Conservation (phyloP, 2,113 vertebrate species). For the Helogale parvula region DNA sequence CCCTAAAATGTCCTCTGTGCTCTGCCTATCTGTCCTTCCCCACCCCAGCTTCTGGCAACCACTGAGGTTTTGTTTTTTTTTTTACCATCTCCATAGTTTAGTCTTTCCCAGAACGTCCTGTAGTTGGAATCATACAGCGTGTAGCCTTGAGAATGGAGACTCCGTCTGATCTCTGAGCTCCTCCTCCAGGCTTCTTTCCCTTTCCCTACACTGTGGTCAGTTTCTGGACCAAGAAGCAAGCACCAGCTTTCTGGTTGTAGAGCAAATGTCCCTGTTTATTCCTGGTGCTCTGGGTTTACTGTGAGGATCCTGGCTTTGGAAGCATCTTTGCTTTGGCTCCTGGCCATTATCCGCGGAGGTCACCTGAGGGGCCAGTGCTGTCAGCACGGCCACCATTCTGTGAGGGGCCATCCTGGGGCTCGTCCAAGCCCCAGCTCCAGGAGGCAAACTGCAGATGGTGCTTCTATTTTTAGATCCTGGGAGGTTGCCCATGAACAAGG, state of each 20-base stretch:
- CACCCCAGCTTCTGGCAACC: background rate
- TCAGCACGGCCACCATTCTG: background rate
- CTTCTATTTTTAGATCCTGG: constrained; percentile 74
- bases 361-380: background rate
- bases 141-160: background rate
- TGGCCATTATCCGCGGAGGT: constrained; percentile 35
- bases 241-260: background rate
- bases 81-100: background rate
- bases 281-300: background rate
- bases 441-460: constrained; percentile 71
- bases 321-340: constrained; percentile 28
- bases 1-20: background rate
- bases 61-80: background rate
- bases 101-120: background rate
- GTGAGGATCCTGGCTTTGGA: background rate
- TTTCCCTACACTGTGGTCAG: background rate
- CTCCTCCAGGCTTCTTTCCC: background rate
- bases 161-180: background rate
- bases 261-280: background rate
- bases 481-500: constrained; percentile 21
- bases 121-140: background rate
- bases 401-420: constrained; percentile 37
- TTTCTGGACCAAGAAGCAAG: background rate
- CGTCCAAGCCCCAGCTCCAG: constrained; percentile 12
- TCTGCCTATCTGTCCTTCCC: background rate